Evolutionary conservation across 2,888 invertebrate genomes (phyloP).

Genomic region (Unio delphinus): DNA sequence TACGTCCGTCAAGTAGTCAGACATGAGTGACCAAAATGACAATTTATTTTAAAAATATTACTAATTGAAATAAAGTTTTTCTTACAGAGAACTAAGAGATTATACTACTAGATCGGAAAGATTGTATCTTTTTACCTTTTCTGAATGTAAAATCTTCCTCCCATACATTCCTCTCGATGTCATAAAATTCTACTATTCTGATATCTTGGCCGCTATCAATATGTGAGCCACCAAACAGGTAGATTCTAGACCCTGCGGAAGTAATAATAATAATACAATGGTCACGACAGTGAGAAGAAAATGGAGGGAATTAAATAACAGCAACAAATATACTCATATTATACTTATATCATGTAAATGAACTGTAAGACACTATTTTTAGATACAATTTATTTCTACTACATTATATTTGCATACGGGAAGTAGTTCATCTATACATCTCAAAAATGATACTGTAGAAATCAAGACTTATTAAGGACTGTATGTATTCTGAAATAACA

Average conservation of each 20-base stretch:
- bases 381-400: no score
- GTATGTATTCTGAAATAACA: no score
- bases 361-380: no score
- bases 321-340: no score
- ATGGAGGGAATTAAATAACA: no score
- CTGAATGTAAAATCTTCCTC: constrained; percentile 56
- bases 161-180: constrained; percentile 50
- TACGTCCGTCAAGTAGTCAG: no score
- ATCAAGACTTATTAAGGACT: no score
- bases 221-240: constrained; percentile 54
- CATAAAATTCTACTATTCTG: constrained; percentile 47
- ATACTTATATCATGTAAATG: no score
- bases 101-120: not conserved
- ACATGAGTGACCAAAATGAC: not conserved
- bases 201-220: constrained; percentile 55
- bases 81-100: not conserved
- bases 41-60: not conserved
- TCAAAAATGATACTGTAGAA: no score
- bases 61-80: not conserved
- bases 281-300: not conserved
- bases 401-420: no score
- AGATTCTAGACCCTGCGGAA: constrained; percentile 48
- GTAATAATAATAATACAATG: not conserved
- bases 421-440: no score
- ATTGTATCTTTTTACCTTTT: constrained; percentile 41